A percentile compares a stretch with the other conserved stretches of the same genome.
Conservation (phyloP, 2,113 vertebrate genomes). For the Gasterosteus nipponicus region DNA sequence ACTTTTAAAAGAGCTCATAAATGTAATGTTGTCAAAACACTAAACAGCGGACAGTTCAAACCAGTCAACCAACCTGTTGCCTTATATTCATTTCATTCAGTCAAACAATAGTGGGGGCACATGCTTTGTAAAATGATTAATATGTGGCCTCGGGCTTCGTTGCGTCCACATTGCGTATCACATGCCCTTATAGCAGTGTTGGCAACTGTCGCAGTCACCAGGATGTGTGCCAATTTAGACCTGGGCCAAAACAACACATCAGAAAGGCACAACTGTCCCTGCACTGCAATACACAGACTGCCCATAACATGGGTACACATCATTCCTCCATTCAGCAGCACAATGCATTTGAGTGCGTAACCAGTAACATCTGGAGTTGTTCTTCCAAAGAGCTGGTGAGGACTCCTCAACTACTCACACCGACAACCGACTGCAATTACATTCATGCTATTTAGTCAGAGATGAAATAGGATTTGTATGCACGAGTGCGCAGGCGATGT, state of each 20-base stretch:
- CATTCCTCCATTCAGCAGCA: not conserved
- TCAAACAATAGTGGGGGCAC: conserved; percentile 38
- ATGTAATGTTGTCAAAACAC: conserved; percentile 5
- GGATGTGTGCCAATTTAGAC: conserved; percentile 37
- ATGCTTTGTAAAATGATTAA: conserved; percentile 47
- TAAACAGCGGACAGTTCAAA: not conserved
- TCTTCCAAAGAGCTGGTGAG: not conserved
- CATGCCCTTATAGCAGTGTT: conserved; percentile 24
- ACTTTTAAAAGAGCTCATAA: not conserved
- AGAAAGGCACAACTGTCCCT: conserved; percentile 15
- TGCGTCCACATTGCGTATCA: conserved; percentile 33
- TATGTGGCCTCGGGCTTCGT: conserved; percentile 52
- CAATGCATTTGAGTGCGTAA: not conserved
- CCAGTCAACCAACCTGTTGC: not conserved
- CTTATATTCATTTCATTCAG: conserved; percentile 6
- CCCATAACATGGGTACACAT: not conserved
- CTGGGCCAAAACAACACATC: conserved; percentile 25
- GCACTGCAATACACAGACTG: not conserved
- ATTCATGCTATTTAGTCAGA: conserved; percentile 3
- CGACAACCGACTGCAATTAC: not conserved
- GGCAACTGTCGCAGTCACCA: conserved; percentile 46
- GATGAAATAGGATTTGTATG: not conserved
- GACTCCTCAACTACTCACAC: too few relatives aligned
- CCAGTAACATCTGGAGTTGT: not conserved
- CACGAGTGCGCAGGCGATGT: not conserved